A percentile compares a stretch with the other conserved stretches of the same genome.
Conservation (phyloP, 2,888 invertebrate species). For the Hofmannophila pseudospretella region DNA sequence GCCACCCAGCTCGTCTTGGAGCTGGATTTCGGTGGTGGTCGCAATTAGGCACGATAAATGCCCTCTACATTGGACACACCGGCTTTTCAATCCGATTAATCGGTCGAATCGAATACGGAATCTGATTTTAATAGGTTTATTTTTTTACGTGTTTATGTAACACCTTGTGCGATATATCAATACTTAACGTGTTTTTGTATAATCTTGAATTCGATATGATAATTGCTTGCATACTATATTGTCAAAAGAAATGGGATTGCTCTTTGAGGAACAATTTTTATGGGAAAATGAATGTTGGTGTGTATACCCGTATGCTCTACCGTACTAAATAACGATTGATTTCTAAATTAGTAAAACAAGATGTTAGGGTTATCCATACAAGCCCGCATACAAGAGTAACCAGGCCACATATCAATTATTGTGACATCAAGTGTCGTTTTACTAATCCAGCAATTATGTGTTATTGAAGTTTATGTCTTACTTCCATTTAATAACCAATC, state of each 20-base stretch:
- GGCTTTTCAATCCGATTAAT: constrained; percentile 61
- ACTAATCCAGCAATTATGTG: constrained; percentile 58
- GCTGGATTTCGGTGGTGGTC: constrained; percentile 57
- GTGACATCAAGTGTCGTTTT: constrained; percentile 58
- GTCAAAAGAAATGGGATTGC: no score
- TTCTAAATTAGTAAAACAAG: constrained; percentile 54
- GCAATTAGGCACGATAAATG: constrained; percentile 73
- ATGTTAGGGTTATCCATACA: constrained; percentile 36
- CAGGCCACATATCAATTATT: constrained; percentile 68
- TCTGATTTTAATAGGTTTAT: constrained; percentile 60
- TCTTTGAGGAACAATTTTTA: no score
- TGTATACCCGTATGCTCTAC: constrained; percentile 49
- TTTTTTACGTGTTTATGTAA: constrained; percentile 61
- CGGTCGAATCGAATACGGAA: constrained; percentile 55
- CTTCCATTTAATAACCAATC: constrained; percentile 18
- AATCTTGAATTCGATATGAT: no score
- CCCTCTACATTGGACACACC: constrained; percentile 58
- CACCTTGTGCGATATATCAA: constrained; percentile 47
- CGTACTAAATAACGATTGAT: constrained; percentile 42
- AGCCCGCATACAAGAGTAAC: constrained; percentile 58
- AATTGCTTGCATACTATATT: no score
- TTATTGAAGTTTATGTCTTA: constrained; percentile 60
- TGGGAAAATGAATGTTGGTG: no score
- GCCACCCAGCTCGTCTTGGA: constrained; percentile 57
- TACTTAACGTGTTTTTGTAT: constrained; percentile 22